These are phyloP conservation scores for Cephalopachus bancanus DNA, from an alignment of 2,797 vertebrate species.

Conservation along the genomic window DNA sequence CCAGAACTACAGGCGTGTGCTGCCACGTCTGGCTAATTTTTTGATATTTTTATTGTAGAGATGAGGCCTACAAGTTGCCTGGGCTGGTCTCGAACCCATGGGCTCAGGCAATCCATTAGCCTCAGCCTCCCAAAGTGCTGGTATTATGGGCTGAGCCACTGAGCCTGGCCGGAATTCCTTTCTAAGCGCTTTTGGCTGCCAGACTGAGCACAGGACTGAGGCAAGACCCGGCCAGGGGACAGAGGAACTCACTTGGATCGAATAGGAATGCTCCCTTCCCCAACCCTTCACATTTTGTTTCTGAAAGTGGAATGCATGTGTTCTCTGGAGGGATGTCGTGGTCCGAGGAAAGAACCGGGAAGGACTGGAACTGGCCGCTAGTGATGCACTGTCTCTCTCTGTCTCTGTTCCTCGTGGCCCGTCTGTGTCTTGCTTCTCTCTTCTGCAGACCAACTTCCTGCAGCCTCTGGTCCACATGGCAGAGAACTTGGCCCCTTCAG, in stretches of 20 bases:
- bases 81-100: too few species aligned
- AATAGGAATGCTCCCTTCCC: not conserved
- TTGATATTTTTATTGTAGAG: too few species aligned
- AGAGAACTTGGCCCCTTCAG: not conserved
- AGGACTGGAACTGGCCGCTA: not conserved
- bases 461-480: not conserved
- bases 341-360: not conserved
- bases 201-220: slow-evolving; percentile 48
- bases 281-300: slow-evolving; percentile 49
- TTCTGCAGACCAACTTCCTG: not conserved
- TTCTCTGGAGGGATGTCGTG: not conserved
- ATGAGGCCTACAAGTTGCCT: too few species aligned
- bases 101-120: too few species aligned
- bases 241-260: not conserved
- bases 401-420: not conserved
- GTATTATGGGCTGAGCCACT: too few species aligned
- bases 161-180: not conserved
- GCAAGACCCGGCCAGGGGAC: not conserved
- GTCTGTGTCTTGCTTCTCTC: not conserved
- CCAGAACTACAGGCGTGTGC: too few species aligned
- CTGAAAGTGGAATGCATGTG: not conserved
- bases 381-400: not conserved
- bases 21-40: too few species aligned
- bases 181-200: slow-evolving; percentile 72
- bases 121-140: too few species aligned